Percentiles rank a stretch among this genome's conserved stretches.
These are phyloP conservation scores for Rhopilema esculentum DNA, from an alignment of 30 jellyfish, hydroid and myxozoan genomes.

Conservation along the genomic window DNA sequence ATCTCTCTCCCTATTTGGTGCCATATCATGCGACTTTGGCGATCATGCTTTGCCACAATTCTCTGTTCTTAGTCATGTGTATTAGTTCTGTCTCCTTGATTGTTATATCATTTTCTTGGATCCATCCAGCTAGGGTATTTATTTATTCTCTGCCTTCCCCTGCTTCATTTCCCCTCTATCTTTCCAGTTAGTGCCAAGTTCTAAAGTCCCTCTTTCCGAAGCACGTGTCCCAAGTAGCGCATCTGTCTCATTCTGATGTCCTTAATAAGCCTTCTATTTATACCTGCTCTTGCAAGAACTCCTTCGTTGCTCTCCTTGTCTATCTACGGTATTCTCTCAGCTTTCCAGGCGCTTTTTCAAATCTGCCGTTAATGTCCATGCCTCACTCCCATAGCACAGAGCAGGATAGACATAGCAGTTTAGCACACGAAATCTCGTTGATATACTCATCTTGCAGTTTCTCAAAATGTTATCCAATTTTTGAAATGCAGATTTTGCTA, in stretches of 20 bases:
- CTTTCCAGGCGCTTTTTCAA: neutral
- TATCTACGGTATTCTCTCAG: neutral
- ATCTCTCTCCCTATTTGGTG: too few species aligned
- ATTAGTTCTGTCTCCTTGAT: neutral
- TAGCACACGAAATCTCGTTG: too few species aligned
- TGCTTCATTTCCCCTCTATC: constrained; percentile 1
- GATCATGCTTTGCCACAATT: neutral
- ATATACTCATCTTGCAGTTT: too few species aligned
- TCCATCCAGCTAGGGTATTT: neutral
- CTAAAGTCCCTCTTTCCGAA: neutral
- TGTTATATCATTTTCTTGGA: neutral
- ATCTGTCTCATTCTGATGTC: neutral
- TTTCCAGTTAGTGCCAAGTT: neutral
- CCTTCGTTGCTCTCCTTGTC: neutral
- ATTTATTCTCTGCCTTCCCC: neutral
- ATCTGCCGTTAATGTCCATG: neutral
- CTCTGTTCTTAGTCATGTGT: neutral
- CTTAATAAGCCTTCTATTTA: neutral
- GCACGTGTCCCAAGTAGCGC: too few species aligned
- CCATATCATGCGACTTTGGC: neutral
- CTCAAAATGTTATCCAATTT: too few species aligned
- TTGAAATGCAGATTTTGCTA: too few species aligned
- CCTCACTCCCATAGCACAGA: neutral
- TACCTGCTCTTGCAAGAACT: neutral
- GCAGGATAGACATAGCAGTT: neutral